Base-by-base conservation (phyloP, 2,797 vertebrate species). In the Cercopithecus neglectus region DNA sequence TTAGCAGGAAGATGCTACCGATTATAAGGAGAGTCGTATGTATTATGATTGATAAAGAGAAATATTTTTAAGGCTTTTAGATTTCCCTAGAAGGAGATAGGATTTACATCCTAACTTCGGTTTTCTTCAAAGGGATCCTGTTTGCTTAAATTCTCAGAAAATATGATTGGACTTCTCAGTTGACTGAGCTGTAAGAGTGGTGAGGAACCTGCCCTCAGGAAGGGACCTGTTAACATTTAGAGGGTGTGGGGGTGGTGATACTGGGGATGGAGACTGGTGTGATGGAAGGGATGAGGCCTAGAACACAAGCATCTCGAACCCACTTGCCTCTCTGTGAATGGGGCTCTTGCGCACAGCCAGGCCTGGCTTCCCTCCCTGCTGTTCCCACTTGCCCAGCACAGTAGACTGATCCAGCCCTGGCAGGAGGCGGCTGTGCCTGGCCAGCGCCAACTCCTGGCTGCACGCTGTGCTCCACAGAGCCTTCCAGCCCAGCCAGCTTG, bases 131-230 rank as follows among this genome's bases (percentile, higher is more conserved):
- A 94, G 39, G 75, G 83, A 84, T 39, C 33, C 33, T 91, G 16
- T 89, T 94, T 93, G 4, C 83, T 97, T 82, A 74, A 82, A 93
- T 30, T 79, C 93, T 98, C 87, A 92, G 74, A 84, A 97, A 87
- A 87, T 61, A 46, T 64, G 19, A 21, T 11, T 93, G 70, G 78
- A 16, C 7, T 75, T 8, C 28, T 93, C 24, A 0, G 0, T 95
- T 28, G 8, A 57, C 41, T 86, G 50, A 95, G 24, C 26, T 82
- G 24, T 30, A 74, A 87, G 94, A 0, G 11, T 0, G 0, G 8
- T 75, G 41, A 70, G 12, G 26, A 2, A 64, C 91, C 57, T 91
- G 64, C 19, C 26, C 87, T 59, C 85, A 59, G 44, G 7, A 74
- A 53, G 61, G 19, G 57, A 4, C 72, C 75, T 85, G 64, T 79